These are phyloP conservation scores for Morbakka virulenta DNA, from an alignment of 30 jellyfish, hydroid and myxozoan genomes.

Conservation along the genomic window DNA sequence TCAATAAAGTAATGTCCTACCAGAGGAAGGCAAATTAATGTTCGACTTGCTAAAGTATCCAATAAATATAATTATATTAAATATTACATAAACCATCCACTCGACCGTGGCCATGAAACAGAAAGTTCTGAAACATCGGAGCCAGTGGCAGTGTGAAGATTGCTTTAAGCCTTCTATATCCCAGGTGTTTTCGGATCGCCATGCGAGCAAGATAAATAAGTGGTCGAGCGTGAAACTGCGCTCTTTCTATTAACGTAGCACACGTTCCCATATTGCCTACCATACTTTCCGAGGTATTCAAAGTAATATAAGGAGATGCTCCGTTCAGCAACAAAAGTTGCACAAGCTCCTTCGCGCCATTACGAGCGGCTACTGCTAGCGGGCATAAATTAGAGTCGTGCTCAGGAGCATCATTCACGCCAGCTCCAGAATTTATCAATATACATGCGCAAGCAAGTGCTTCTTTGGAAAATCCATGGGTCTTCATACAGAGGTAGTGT, in stretches of 20 bases:
- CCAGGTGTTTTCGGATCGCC: constrained; percentile 51
- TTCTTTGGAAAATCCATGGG: constrained; percentile 57
- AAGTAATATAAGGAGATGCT: constrained; percentile 34
- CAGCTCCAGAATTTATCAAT: constrained; percentile 79
- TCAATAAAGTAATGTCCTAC: neutral
- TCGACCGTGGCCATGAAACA: constrained; percentile 80
- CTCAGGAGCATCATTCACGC: constrained; percentile 34
- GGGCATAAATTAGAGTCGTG: constrained; percentile 60
- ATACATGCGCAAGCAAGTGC: constrained; percentile 87
- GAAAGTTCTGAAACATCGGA: constrained; percentile 37
- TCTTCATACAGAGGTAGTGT: constrained; percentile 78
- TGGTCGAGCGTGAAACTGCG: constrained; percentile 38
- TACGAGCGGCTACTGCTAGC: constrained; percentile 68
- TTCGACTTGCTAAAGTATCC: no score
- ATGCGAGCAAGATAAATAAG: constrained; percentile 49
- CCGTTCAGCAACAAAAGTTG: constrained; percentile 51
- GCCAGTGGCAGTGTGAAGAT: constrained; percentile 65
- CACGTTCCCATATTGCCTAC: constrained; percentile 55
- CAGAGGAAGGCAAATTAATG: no score
- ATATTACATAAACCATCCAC: constrained; percentile 68
- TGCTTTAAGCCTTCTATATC: constrained; percentile 12
- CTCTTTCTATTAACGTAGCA: constrained; percentile 37
- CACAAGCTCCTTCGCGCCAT: constrained; percentile 84
- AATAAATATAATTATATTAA: no score
- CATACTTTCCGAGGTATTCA: constrained; percentile 43